Percentiles rank a stretch among this genome's conserved stretches.
phyloP scores from a whole-genome alignment of 2,888 invertebrate species.

The Spodoptera littoralis region DNA sequence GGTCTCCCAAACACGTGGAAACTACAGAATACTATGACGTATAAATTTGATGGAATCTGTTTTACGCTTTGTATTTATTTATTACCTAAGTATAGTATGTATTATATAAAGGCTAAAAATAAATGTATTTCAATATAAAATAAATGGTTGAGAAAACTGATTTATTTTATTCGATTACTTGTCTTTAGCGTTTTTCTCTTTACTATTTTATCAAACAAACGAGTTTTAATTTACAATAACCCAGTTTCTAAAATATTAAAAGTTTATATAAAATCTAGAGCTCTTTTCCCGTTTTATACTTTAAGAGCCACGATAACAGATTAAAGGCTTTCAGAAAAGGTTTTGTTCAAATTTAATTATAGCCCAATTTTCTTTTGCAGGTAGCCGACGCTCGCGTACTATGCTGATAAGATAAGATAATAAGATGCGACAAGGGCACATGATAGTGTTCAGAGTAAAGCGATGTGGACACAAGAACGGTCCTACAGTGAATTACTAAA shows the following conservation, averaged over 20 bases:
- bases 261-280: constrained; percentile 8
- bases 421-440: constrained; percentile 54
- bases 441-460: constrained; percentile 37
- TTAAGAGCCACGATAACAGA: neutral
- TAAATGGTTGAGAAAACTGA: too few species aligned
- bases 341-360: constrained; percentile 45
- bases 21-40: too few species aligned
- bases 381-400: constrained; percentile 44
- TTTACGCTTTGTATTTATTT: too few species aligned
- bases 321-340: constrained; percentile 12
- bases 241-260: constrained; percentile 19
- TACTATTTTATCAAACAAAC: too few species aligned
- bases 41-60: too few species aligned
- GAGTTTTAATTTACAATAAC: neutral
- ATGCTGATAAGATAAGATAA: constrained; percentile 58
- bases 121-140: too few species aligned
- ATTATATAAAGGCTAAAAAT: too few species aligned
- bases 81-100: too few species aligned
- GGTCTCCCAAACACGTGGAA: too few species aligned
- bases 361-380: constrained; percentile 56
- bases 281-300: neutral
- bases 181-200: too few species aligned
- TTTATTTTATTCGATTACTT: too few species aligned
- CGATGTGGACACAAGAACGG: constrained; percentile 26
- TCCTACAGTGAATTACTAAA: constrained; percentile 24